Conservation (phyloP, 92 coral and sea anemone genomes). For the Micromussa lordhowensis region DNA sequence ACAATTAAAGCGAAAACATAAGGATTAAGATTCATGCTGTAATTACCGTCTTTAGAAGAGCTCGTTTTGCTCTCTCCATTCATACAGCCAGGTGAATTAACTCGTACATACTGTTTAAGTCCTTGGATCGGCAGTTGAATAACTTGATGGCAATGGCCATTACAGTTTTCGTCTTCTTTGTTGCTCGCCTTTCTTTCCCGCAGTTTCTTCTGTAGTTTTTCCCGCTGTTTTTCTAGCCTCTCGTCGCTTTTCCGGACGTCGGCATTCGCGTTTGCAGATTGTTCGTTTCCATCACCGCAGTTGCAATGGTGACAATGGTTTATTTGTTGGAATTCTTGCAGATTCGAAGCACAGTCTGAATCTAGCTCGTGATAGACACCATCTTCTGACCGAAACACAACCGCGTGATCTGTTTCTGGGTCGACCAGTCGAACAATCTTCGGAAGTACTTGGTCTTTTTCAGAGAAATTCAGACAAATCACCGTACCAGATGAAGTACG, state of each 20-base stretch:
- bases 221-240: conserved; percentile 81
- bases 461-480: conserved; percentile 88
- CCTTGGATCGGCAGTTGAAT: conserved; percentile 88
- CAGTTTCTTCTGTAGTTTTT: conserved; percentile 91
- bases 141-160: conserved; percentile 85
- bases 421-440: conserved; percentile 84
- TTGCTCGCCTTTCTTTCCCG: conserved; percentile 84
- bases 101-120: conserved; percentile 49
- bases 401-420: conserved; percentile 83
- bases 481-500: conserved; percentile 80
- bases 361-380: conserved; percentile 75
- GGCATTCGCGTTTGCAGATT: conserved; percentile 57
- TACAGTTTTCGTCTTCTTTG: conserved; percentile 79
- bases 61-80: conserved; percentile 35
- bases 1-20: conserved; percentile 4
- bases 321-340: conserved; percentile 66
- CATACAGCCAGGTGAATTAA: conserved; percentile 28
- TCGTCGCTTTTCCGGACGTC: conserved; percentile 76
- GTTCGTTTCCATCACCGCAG: conserved; percentile 52
- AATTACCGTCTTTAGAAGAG: conserved; percentile 52
- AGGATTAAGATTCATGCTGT: not conserved
- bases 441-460: conserved; percentile 77
- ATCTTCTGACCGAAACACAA: conserved; percentile 74
- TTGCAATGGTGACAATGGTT: conserved; percentile 70
- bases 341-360: conserved; percentile 61